Percentiles rank a stretch among this genome's conserved stretches.
Conservation (phyloP, 2,888 invertebrate genomes). For the Seladonia tumulorum region DNA sequence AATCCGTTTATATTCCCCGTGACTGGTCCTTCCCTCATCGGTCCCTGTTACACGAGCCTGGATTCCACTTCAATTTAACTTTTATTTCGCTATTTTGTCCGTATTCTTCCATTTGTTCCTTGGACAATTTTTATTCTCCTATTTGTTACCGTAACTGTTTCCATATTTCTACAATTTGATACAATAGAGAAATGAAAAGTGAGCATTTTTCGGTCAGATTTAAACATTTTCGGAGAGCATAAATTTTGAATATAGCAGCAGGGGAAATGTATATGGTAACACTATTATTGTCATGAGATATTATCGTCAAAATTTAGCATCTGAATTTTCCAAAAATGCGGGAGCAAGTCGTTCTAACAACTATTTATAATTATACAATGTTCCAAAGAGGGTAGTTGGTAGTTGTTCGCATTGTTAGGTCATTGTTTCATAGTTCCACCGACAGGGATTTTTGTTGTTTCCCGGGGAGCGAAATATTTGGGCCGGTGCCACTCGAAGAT, state of each 20-base stretch:
- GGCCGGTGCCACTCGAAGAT: background rate
- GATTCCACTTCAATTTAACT: background rate
- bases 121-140: background rate
- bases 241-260: too few species aligned
- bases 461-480: background rate
- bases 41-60: conserved; percentile 72
- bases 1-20: conserved; percentile 75
- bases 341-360: too few species aligned
- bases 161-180: background rate
- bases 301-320: too few species aligned
- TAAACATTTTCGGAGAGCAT: too few species aligned
- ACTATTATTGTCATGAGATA: too few species aligned
- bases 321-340: too few species aligned
- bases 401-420: background rate
- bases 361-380: background rate
- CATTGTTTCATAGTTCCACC: background rate
- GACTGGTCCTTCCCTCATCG: conserved; percentile 68
- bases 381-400: background rate
- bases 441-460: background rate
- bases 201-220: too few species aligned
- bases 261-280: too few species aligned
- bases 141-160: background rate
- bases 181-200: too few species aligned
- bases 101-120: background rate
- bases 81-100: background rate